Evolutionary conservation across 1,140 invertebrate genomes (phyloP).

Genomic region (Teleogryllus occipitalis): DNA sequence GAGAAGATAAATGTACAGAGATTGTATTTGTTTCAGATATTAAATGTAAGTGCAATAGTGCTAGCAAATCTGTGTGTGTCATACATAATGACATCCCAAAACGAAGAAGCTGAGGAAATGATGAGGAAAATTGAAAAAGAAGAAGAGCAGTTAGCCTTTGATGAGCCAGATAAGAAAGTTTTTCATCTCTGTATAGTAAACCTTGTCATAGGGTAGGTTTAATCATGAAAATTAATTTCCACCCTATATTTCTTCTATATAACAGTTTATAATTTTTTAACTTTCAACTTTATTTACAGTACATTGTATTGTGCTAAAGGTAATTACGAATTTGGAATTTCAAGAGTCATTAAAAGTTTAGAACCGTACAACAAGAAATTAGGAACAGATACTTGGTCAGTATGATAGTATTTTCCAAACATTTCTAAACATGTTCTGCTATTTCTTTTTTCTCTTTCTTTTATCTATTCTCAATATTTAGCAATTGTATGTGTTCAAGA

Average conservation of each 20-base stretch:
- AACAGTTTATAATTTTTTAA: not conserved
- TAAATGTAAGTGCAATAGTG: conserved; percentile 92
- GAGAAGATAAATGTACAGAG: not conserved
- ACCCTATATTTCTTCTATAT: not conserved
- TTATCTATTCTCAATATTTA: not conserved
- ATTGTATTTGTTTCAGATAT: conserved; percentile 51
- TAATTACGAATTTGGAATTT: conserved; percentile 99
- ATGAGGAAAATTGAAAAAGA: conserved; percentile 99
- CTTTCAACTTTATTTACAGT: conserved; percentile 32
- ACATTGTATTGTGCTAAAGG: conserved; percentile 98
- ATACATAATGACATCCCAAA: conserved; percentile 98
- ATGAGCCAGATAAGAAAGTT: conserved; percentile 90
- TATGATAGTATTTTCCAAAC: not conserved
- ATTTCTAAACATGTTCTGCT: not conserved
- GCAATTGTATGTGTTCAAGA: not conserved
- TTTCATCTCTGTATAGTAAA: conserved; percentile 99
- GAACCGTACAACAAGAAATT: conserved; percentile 94
- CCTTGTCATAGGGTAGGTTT: conserved; percentile 80
- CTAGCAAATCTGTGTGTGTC: conserved; percentile 97
- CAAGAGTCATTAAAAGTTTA: conserved; percentile 90
- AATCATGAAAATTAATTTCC: not conserved
- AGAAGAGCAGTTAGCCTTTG: conserved; percentile 85
- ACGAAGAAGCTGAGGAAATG: conserved; percentile 97
- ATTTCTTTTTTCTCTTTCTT: not conserved
- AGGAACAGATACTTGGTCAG: conserved; percentile 86